phyloP scores from a whole-genome alignment of 2,113 vertebrate genomes.

The Vidua chalybeata region DNA sequence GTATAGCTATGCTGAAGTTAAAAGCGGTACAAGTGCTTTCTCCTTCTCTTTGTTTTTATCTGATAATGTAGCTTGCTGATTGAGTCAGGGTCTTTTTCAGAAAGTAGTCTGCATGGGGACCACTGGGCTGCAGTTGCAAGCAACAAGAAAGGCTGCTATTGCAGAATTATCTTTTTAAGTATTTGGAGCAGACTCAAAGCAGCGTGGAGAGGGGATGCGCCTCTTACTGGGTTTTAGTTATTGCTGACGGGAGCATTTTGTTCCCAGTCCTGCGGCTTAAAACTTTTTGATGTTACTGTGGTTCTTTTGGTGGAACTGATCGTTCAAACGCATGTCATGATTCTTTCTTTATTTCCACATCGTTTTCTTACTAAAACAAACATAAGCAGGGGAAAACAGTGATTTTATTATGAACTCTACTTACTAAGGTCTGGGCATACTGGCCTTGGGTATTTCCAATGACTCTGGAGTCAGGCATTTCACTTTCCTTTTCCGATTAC shows the following conservation, averaged over 20 bases:
- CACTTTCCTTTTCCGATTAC: neutral
- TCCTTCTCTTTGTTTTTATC: neutral
- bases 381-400: neutral
- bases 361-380: neutral
- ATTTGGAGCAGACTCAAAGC: neutral
- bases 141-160: neutral
- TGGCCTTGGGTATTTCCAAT: neutral
- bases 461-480: neutral
- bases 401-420: neutral
- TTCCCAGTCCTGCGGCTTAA: neutral
- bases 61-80: neutral
- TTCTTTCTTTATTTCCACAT: neutral
- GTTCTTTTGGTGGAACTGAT: neutral
- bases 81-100: neutral
- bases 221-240: neutral
- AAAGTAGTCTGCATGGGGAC: neutral
- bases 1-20: neutral
- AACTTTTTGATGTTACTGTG: neutral
- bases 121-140: neutral
- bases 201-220: neutral
- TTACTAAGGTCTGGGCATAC: fast-evolving
- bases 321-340: fast-evolving
- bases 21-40: neutral
- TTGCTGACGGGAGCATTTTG: neutral
- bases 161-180: neutral